A percentile compares a stretch with the other conserved stretches of the same genome.
Conservation (phyloP, 2,113 vertebrate species). For the Ciconia stormi region DNA sequence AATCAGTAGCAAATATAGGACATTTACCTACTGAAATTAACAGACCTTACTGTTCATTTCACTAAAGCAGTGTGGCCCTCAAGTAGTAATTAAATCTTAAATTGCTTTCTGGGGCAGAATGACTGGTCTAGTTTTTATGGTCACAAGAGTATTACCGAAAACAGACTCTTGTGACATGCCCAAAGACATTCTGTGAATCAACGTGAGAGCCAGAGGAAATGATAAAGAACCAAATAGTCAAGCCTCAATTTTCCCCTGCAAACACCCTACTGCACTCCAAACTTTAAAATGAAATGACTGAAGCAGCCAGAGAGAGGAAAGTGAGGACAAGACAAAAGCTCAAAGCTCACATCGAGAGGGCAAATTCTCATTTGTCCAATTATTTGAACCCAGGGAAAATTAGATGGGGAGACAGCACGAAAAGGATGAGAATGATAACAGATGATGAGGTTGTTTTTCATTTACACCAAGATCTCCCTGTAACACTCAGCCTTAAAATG, state of each 20-base stretch:
- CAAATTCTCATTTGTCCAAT: background rate
- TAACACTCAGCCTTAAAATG: background rate
- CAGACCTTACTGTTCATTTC: background rate
- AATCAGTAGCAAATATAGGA: background rate
- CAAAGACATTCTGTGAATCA: background rate
- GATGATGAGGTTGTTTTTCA: background rate
- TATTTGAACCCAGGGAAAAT: background rate
- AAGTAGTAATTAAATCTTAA: constrained; percentile 44
- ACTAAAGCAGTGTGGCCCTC: background rate
- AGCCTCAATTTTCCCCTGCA: background rate
- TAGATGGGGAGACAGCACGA: background rate
- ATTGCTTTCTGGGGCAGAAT: constrained; percentile 25
- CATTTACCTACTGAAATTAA: background rate
- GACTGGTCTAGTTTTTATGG: background rate
- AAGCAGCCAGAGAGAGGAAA: background rate
- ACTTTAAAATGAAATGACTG: background rate
- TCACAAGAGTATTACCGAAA: background rate
- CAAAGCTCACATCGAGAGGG: background rate
- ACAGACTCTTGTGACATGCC: background rate
- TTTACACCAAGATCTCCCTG: background rate
- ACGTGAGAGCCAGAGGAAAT: background rate
- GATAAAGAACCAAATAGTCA: background rate
- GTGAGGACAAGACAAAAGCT: background rate
- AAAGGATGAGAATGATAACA: background rate
- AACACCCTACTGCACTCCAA: background rate